Evolutionary conservation across 2,888 invertebrate genomes (phyloP).

Genomic region (Oxystoma pomonae): DNA sequence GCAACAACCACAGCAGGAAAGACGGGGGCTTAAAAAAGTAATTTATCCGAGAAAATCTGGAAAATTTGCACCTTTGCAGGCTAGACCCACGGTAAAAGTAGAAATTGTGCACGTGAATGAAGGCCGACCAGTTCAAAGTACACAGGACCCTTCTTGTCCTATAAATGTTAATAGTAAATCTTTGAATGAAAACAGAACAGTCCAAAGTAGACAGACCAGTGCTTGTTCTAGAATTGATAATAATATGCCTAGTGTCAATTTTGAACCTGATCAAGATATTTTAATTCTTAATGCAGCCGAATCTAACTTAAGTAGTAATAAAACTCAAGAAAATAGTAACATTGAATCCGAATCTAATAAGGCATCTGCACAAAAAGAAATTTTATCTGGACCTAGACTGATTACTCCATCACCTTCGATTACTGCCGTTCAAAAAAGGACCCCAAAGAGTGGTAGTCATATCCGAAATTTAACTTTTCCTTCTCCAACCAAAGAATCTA

Average conservation of each 20-base stretch:
- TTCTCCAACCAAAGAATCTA: constrained; percentile 11
- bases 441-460: constrained; percentile 21
- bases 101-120: constrained; percentile 8
- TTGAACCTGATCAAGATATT: background rate
- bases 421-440: constrained; percentile 9
- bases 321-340: background rate
- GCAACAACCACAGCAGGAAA: background rate
- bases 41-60: background rate
- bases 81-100: constrained; percentile 19
- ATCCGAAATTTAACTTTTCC: constrained; percentile 23
- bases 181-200: background rate
- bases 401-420: constrained; percentile 18
- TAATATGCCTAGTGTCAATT: background rate
- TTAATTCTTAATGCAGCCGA: background rate
- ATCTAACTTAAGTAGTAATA: background rate
- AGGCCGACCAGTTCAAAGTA: background rate
- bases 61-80: background rate
- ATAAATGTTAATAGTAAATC: too few relatives aligned
- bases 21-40: background rate
- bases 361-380: background rate
- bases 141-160: background rate
- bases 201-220: background rate
- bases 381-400: background rate
- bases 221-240: background rate
- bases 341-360: background rate